Evolutionary conservation across 1,140 invertebrate genomes (phyloP), one percentile per base, ranked within the genome.

Genomic region (Drosophila sp.): DNA sequence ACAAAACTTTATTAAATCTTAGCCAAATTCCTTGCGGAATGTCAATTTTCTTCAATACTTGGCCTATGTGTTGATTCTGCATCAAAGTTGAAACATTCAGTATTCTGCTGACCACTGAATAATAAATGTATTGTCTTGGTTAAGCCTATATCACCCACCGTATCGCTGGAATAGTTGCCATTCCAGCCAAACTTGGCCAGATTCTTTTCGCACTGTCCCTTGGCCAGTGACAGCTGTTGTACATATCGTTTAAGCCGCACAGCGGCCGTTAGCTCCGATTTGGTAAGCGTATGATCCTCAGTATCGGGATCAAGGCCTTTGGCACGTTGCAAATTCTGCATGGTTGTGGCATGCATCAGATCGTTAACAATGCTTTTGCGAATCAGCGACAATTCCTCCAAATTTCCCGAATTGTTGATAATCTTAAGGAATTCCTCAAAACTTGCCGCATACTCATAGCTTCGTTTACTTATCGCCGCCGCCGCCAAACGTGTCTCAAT

Each of bases 271-370:
- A 95, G 92, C 93, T 95, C 96, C 80, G 96, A 94, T 92, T 97
- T 94, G 79, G 69, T 91, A 70, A 76, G 78, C 54, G 59, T 91
- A 89, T 94, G 93, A 76, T 94, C 92, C 61, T 96, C 96, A 58
- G 94, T 91, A 86, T 96, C 96, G 63, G 94, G 92, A 92, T 96
- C 96, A 13, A 97, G 93, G 13, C 90, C 90, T 93, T 97, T 96
- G 7, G 96, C 94, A 79, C 96, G 94, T 92, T 97, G 97, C 48
- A 98, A 93, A 90, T 97, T 97, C 92, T 97, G 97, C 61, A 97
- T 94, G 2, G 96, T 97, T 36, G 97, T 97, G 0, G 97, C 97
- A 93, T 98, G 97, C 96, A 98, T 97, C 72, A 98, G 96, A 93
- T 98, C 97, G 21, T 95, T 97, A 0, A 98, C 95, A 71, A 98